Evolutionary conservation across 2,888 invertebrate species (phyloP).

Genomic region (Epirrita christyi): DNA sequence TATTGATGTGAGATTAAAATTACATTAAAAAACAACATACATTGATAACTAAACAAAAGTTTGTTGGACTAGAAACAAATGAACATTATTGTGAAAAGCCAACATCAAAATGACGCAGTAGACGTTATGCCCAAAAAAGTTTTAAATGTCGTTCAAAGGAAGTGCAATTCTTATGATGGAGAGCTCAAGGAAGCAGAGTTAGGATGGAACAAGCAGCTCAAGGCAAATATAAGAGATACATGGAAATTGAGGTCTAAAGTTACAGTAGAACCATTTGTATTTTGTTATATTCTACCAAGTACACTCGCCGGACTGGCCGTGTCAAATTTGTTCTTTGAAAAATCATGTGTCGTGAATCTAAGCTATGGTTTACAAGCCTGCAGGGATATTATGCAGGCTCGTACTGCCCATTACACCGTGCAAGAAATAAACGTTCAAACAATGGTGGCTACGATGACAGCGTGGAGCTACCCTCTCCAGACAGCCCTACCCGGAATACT

Average conservation of each 20-base stretch:
- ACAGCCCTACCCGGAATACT: constrained; percentile 84
- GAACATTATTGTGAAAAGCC: constrained; percentile 60
- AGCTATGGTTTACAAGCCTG: constrained; percentile 83
- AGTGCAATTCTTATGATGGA: constrained; percentile 62
- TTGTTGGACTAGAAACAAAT: constrained; percentile 53
- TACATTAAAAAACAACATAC: too few species aligned
- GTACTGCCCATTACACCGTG: constrained; percentile 67
- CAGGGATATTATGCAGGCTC: constrained; percentile 75
- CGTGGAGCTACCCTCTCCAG: constrained; percentile 85
- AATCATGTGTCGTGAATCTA: constrained; percentile 84
- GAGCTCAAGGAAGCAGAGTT: constrained; percentile 65
- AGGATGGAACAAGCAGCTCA: constrained; percentile 66
- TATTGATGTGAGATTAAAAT: too few species aligned
- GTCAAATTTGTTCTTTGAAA: constrained; percentile 83
- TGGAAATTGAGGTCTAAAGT: constrained; percentile 74
- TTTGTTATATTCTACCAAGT: constrained; percentile 87
- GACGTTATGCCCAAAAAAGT: constrained; percentile 78
- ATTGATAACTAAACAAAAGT: constrained; percentile 5
- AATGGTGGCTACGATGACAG: constrained; percentile 84
- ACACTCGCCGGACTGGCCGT: constrained; percentile 87
- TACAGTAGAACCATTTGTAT: constrained; percentile 88
- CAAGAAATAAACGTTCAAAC: constrained; percentile 78
- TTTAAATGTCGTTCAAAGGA: constrained; percentile 67
- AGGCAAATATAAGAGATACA: constrained; percentile 68
- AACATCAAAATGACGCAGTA: constrained; percentile 77